A percentile compares a stretch with the other conserved stretches of the same genome.
These are phyloP conservation scores for Lampris incognitus DNA, from an alignment of 2,113 vertebrate genomes.

Conservation along the genomic window DNA sequence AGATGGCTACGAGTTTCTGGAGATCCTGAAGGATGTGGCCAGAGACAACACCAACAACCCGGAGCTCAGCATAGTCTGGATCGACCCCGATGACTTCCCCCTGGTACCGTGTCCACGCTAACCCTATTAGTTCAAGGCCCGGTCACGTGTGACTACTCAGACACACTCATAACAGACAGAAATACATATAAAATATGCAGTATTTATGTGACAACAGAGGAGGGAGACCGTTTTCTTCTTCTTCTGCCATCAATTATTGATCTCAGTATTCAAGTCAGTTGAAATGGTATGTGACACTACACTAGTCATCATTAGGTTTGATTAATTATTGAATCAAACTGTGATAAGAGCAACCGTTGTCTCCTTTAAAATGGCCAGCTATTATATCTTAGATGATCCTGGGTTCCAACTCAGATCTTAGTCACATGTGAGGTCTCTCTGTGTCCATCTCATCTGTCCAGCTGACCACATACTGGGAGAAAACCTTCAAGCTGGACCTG, in stretches of 20 bases:
- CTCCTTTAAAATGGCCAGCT: no score
- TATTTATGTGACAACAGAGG: no score
- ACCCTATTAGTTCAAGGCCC: not conserved
- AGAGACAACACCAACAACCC: constrained; percentile 97
- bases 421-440: not conserved
- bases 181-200: no score
- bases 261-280: no score
- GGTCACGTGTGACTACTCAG: not conserved
- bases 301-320: no score
- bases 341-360: no score
- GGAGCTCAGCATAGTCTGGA: constrained; percentile 96
- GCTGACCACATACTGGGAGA: constrained; percentile 98
- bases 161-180: no score
- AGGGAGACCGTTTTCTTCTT: no score
- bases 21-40: constrained; percentile 96
- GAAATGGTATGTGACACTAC: no score
- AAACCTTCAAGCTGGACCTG: constrained; percentile 95
- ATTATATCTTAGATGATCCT: not conserved
- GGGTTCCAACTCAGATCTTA: not conserved
- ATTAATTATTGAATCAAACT: no score
- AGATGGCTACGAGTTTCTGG: constrained; percentile 98
- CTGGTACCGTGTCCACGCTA: constrained; percentile 79
- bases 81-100: constrained; percentile 96
- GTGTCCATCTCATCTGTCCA: constrained; percentile 69
- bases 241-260: no score